A percentile compares a stretch with the other conserved stretches of the same genome.
phyloP scores from a whole-genome alignment of 2,888 invertebrate genomes.

The Andrena bucephala region DNA sequence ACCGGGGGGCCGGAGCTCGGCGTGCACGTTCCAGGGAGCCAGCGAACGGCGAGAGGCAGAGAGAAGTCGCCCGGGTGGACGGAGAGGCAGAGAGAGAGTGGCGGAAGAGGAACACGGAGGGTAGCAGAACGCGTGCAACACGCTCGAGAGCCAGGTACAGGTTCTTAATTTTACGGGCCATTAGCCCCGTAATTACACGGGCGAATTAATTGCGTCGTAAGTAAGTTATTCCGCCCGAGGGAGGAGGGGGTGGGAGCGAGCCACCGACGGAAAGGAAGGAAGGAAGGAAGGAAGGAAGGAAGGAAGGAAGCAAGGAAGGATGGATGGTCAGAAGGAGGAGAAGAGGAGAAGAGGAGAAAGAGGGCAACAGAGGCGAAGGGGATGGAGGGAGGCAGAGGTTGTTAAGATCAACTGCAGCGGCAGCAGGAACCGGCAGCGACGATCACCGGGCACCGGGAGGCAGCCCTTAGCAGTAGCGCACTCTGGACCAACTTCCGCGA shows the following conservation, averaged over 20 bases:
- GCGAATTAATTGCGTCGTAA: constrained; percentile 81
- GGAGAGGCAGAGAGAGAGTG: neutral
- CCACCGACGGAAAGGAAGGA: constrained; percentile 34
- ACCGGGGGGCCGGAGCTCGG: constrained; percentile 16
- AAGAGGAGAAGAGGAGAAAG: constrained; percentile 4
- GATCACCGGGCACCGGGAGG: constrained; percentile 38
- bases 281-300: neutral
- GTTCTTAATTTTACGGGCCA: constrained; percentile 82
- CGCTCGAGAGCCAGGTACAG: constrained; percentile 68
- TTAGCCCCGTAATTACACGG: constrained; percentile 80
- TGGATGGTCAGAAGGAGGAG: neutral
- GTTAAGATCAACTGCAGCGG: constrained; percentile 67
- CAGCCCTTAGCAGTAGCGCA: constrained; percentile 53
- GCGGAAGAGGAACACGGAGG: constrained; percentile 33
- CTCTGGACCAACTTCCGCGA: constrained; percentile 65
- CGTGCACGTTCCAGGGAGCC: constrained; percentile 17
- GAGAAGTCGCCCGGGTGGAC: constrained; percentile 25
- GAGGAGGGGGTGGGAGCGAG: constrained; percentile 55
- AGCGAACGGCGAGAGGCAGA: constrained; percentile 17
- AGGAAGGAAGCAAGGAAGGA: neutral
- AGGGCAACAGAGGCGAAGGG: constrained; percentile 30
- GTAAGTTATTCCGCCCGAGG: constrained; percentile 78
- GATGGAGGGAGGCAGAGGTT: constrained; percentile 57
- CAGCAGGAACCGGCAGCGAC: constrained; percentile 58
- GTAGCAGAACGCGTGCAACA: constrained; percentile 68